These are phyloP conservation scores for Heterocephalus glaber DNA, from an alignment of 2,113 vertebrate genomes.

Conservation along the genomic window DNA sequence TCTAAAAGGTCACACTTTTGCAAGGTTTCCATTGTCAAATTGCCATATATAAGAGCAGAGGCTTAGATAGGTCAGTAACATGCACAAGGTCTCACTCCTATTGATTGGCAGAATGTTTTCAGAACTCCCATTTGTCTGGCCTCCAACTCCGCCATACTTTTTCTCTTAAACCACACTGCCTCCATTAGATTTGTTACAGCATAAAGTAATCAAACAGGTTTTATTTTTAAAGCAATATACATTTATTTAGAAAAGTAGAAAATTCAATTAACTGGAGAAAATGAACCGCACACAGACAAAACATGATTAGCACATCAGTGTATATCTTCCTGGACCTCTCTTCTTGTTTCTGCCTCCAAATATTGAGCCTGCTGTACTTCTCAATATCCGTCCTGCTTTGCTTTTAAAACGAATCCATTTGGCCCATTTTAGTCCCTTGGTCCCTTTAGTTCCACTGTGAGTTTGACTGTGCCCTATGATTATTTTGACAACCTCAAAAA, in stretches of 20 bases:
- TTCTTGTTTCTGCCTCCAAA: background rate
- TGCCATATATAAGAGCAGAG: background rate
- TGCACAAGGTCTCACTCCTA: background rate
- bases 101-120: background rate
- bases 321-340: background rate
- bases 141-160: background rate
- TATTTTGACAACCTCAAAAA: background rate
- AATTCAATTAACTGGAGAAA: constrained; percentile 41
- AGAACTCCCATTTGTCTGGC: background rate
- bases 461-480: background rate
- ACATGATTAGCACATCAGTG: background rate
- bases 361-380: background rate
- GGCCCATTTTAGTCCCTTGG: background rate
- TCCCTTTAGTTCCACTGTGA: background rate
- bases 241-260: constrained; percentile 22
- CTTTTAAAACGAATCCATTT: constrained; percentile 29
- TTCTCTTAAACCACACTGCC: background rate
- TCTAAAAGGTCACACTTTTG: background rate
- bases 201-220: background rate
- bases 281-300: background rate
- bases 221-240: constrained; percentile 46
- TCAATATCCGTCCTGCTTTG: background rate
- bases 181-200: background rate
- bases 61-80: background rate
- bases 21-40: background rate